These are phyloP conservation scores for Acleris laterana DNA, from an alignment of 2,888 invertebrate genomes.

Conservation along the genomic window DNA sequence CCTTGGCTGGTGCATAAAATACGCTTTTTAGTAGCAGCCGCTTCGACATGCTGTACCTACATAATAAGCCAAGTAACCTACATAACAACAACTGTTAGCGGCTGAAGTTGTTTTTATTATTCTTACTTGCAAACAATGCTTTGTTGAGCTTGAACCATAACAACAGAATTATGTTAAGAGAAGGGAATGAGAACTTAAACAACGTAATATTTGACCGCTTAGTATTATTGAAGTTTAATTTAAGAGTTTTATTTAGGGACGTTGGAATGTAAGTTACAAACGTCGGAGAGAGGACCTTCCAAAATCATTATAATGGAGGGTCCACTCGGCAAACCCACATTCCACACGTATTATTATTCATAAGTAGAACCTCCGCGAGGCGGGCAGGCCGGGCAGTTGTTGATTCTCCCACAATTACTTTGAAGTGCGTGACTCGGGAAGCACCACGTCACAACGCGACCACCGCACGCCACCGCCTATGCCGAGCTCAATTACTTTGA, in stretches of 20 bases:
- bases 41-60: constrained; percentile 38
- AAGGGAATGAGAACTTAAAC: constrained; percentile 16
- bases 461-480: constrained; percentile 45
- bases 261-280: constrained; percentile 8
- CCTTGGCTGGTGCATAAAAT: constrained; percentile 54
- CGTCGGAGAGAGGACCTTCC: constrained; percentile 20
- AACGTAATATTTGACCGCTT: constrained; percentile 14
- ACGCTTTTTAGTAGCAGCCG: constrained; percentile 48
- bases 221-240: constrained; percentile 7
- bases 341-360: constrained; percentile 45
- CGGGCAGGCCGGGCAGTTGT: constrained; percentile 50
- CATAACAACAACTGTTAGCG: constrained; percentile 53
- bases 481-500: constrained; percentile 30
- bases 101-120: constrained; percentile 42
- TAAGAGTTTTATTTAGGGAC: constrained; percentile 24
- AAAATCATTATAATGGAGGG: constrained; percentile 32
- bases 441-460: constrained; percentile 51
- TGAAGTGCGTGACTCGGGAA: constrained; percentile 69
- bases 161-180: constrained; percentile 11
- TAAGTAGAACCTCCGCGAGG: constrained; percentile 44
- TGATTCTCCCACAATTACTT: constrained; percentile 61
- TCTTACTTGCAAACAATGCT: constrained; percentile 39
- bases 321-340: constrained; percentile 52
- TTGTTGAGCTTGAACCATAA: constrained; percentile 22
- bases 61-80: constrained; percentile 55